Base-by-base conservation (phyloP, 2,113 vertebrate species). In the Phyllopteryx taeniolatus region DNA sequence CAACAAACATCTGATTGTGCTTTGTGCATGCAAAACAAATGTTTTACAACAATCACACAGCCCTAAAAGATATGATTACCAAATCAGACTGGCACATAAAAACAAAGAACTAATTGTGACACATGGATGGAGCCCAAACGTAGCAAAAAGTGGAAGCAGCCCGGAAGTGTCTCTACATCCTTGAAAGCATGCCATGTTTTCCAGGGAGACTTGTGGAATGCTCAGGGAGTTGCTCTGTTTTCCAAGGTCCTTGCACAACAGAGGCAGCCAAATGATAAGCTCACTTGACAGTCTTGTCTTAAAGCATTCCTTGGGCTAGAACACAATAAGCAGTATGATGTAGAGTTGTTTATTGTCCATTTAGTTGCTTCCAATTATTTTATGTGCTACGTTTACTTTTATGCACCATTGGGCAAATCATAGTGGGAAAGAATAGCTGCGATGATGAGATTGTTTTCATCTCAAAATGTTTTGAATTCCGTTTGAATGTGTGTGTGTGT, bases 111-210 rank as follows among this genome's bases (percentile, higher is more conserved):
- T 47, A 47, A 46, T 47, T n/a, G 15, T 6, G 44, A 47, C 43
- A 47, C 19, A 43, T 63, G 8, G 61, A 42, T 42, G 35, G 22
- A 10, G 57, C 31, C 57, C 15, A 33, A 42, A 64, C 39, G 43
- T 14, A 19, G 62, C 62, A 64, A 64, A 39, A 39, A 62, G 60
- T 15, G 33, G 39, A 44, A 44, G 42, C 19, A 5, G 62, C 66
- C 77, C 74, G 75, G 66, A 46, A 66, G 44, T 68, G 65, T 82
- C 54, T 73, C 44, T 7, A 17, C 54, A 80, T 73, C 77, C 81
- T 84, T 79, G 59, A 83, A 78, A 69, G 68, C 56, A 68, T 73
- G 74, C 70, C 79, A 68, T 44, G 54, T 69, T 76, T 71, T 53
- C 70, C 73, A 70, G 54, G 12, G 54, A 71, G 65, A 57, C 71